Evolutionary conservation across 2,888 invertebrate genomes (phyloP), one percentile per base, ranked within the genome.

Genomic region (Rhingia rostrata): DNA sequence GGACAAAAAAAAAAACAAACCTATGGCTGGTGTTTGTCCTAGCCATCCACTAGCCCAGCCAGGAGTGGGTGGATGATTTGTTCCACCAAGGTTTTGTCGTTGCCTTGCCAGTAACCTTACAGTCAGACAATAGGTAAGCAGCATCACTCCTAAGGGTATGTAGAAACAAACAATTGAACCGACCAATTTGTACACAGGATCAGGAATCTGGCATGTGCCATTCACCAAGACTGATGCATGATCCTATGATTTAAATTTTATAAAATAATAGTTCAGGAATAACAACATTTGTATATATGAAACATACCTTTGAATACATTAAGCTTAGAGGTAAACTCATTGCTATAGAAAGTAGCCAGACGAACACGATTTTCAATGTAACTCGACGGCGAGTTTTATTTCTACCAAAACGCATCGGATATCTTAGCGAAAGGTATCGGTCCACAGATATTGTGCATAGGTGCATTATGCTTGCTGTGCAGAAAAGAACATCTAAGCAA

Each of bases 401-500:
- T 64, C 97, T 93, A 41, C 97, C 97, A 88, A 97, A 97, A 89
- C 96, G 95, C 96, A 99, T 97, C 0, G 98, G 98, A 89, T 97
- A 97, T 30, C 97, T 94, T 69, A 97, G 93, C 33, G 97, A 97
- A 60, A 98, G 94, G 92, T 97, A 98, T 89, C 98, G 94, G 92
- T 99, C 99, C 84, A 99, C 95, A 86, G 98, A 98, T 90, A 99
- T 98, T 49, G 98, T 98, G 90, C 98, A 98, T 51, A 99, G 93
- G 91, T 99, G 99, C 95, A 99, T 97, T 88, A 99, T 99, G 87
- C 98, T 98, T 1, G 98, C 97, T 0, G 99, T 99, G 92, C 99
- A 99, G 90, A 98, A 97, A 0, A 99, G 93, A 2, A 99, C 98
- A 92, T 99, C 99, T 89, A 98, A 93, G 88, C 97, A 97, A 87